These are phyloP conservation scores for Candoia aspera DNA, from an alignment of 2,113 vertebrate species.

Conservation along the genomic window DNA sequence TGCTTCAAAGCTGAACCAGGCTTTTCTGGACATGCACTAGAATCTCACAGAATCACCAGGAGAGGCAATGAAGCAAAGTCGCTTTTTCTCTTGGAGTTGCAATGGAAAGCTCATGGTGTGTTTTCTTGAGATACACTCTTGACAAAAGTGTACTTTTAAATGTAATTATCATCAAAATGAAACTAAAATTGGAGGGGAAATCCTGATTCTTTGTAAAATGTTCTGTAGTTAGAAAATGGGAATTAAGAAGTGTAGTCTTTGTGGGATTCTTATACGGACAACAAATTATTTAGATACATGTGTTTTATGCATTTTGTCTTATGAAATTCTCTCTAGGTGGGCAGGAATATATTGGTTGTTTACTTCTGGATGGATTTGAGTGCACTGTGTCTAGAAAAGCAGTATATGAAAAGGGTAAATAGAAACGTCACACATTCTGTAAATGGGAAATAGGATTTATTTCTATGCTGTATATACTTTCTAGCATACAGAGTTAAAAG, in stretches of 20 bases:
- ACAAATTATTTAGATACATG: neutral
- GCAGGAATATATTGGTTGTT: neutral
- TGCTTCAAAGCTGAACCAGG: neutral
- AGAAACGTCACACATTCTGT: neutral
- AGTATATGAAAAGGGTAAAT: neutral
- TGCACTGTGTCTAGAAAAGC: neutral
- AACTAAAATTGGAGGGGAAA: neutral
- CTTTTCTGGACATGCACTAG: neutral
- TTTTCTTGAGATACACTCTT: neutral
- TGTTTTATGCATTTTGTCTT: neutral
- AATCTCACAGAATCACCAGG: neutral
- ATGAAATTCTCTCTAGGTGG: neutral
- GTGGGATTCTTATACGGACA: neutral
- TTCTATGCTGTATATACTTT: neutral
- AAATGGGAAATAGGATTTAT: neutral
- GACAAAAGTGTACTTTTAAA: neutral
- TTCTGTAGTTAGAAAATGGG: neutral
- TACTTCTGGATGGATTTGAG: neutral
- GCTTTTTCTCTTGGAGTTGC: neutral
- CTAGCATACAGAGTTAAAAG: neutral
- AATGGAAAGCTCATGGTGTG: neutral
- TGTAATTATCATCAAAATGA: neutral
- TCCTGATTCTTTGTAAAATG: neutral
- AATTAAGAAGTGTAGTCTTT: neutral
- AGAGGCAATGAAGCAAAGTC: neutral